Percentiles rank a stretch among this genome's conserved stretches.
These are phyloP conservation scores for Dasyornis broadbenti DNA, from an alignment of 2,113 vertebrate species.

Conservation along the genomic window DNA sequence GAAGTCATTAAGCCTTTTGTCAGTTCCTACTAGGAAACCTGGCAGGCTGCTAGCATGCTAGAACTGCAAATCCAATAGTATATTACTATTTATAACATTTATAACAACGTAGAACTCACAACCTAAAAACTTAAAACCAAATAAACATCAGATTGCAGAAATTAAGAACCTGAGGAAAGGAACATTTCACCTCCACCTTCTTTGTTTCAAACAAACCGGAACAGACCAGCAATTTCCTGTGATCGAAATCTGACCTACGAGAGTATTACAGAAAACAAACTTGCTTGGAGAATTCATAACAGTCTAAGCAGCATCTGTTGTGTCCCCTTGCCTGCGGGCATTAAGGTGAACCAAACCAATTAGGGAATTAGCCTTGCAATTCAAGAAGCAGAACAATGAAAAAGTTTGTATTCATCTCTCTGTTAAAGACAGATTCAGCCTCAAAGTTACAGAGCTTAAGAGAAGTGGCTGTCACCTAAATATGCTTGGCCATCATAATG, in stretches of 20 bases:
- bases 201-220: background rate
- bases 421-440: background rate
- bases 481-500: background rate
- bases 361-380: background rate
- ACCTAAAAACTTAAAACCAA: background rate
- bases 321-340: background rate
- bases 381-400: background rate
- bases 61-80: background rate
- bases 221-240: background rate
- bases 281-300: background rate
- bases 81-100: background rate
- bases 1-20: background rate
- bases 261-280: background rate
- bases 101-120: background rate
- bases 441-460: background rate
- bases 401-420: background rate
- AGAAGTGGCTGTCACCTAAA: background rate
- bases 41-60: background rate
- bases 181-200: background rate
- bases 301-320: background rate
- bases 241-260: background rate
- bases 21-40: background rate
- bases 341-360: background rate
- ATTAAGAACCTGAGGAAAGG: background rate
- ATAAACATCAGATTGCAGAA: background rate